phyloP scores from a whole-genome alignment of 2,888 invertebrate species.

The Leptinotarsa haldemani region DNA sequence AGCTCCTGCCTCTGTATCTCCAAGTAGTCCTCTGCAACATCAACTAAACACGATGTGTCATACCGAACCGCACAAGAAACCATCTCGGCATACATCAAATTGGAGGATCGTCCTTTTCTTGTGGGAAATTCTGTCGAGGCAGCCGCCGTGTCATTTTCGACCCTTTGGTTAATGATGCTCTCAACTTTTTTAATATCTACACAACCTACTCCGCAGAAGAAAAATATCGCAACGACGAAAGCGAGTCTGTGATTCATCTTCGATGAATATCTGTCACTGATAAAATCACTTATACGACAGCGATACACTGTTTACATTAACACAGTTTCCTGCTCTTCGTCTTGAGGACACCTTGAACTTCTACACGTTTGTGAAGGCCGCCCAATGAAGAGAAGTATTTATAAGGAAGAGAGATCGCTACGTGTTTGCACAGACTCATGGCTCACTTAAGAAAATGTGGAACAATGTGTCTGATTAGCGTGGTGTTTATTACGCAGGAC shows the following conservation, averaged over 20 bases:
- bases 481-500: conserved; percentile 4
- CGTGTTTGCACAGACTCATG: conserved; percentile 54
- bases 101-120: conserved; percentile 41
- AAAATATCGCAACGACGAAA: conserved; percentile 34
- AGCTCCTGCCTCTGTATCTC: conserved; percentile 49
- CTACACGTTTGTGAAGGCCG: conserved; percentile 60
- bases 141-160: conserved; percentile 27
- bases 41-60: conserved; percentile 55
- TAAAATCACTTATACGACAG: background rate
- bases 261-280: conserved; percentile 6
- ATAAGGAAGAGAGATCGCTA: conserved; percentile 63
- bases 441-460: conserved; percentile 61
- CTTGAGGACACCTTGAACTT: conserved; percentile 60
- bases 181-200: conserved; percentile 28
- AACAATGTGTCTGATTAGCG: conserved; percentile 56
- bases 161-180: background rate
- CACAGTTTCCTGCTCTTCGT: conserved; percentile 33
- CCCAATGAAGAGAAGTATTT: conserved; percentile 57
- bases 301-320: conserved; percentile 33
- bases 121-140: conserved; percentile 7
- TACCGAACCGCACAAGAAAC: conserved; percentile 52
- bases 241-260: conserved; percentile 42
- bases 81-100: conserved; percentile 47
- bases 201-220: conserved; percentile 33
- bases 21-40: conserved; percentile 53